phyloP scores from a whole-genome alignment of 2,888 invertebrate genomes.

The Ecliptopera silaceata region DNA sequence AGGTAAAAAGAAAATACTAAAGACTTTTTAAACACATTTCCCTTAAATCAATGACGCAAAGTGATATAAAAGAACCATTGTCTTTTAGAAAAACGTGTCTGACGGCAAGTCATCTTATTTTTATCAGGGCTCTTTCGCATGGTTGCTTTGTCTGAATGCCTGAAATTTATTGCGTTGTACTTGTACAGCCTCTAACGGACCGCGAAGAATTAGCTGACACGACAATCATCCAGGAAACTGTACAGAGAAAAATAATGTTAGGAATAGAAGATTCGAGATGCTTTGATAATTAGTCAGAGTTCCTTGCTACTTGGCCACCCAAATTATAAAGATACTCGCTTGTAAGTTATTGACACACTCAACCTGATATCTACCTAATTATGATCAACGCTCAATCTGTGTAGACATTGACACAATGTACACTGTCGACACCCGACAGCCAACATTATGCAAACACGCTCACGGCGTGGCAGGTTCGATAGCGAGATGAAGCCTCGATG shows the following conservation, averaged over 20 bases:
- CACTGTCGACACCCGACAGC: constrained; percentile 11
- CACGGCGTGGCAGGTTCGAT: constrained; percentile 25
- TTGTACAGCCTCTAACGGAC: constrained; percentile 71
- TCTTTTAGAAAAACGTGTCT: constrained; percentile 72
- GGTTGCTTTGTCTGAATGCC: constrained; percentile 73
- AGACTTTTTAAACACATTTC: constrained; percentile 6
- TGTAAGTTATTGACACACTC: not conserved
- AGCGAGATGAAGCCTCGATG: constrained; percentile 23
- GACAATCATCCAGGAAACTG: constrained; percentile 55
- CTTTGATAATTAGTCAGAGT: constrained; percentile 4
- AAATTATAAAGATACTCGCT: not conserved
- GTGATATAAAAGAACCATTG: constrained; percentile 46
- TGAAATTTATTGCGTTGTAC: constrained; percentile 79
- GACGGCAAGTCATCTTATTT: constrained; percentile 71
- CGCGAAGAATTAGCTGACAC: constrained; percentile 74
- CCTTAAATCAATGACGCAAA: constrained; percentile 20
- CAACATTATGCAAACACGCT: constrained; percentile 30
- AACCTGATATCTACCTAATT: not conserved
- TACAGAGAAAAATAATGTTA: constrained; percentile 16
- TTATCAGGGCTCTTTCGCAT: constrained; percentile 74
- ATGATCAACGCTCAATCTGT: constrained; percentile 15
- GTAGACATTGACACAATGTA: constrained; percentile 23
- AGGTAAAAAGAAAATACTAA: not conserved
- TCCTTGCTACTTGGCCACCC: not conserved
- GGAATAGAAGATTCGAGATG: constrained; percentile 3